These are phyloP conservation scores for Dryobota labecula DNA, from an alignment of 2,888 invertebrate species.

Conservation along the genomic window DNA sequence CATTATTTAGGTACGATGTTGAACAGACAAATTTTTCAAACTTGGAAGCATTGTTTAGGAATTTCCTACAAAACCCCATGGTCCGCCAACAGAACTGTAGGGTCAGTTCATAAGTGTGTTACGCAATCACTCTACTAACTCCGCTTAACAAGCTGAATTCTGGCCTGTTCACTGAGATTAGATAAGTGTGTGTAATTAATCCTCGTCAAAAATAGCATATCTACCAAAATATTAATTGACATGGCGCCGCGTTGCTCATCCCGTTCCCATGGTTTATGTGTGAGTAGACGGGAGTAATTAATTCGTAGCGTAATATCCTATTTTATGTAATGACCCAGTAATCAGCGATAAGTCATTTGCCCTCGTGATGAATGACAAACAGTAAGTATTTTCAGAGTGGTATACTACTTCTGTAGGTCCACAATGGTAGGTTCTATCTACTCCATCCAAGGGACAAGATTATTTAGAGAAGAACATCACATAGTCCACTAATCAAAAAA, in stretches of 20 bases:
- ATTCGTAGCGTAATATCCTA: conserved; percentile 21
- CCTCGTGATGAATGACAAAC: conserved; percentile 8
- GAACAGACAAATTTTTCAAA: too few relatives aligned
- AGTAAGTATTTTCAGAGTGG: neutral
- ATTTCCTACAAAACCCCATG: too few relatives aligned
- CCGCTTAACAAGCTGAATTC: neutral
- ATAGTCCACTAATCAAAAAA: too few relatives aligned
- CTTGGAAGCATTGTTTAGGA: too few relatives aligned
- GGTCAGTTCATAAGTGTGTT: neutral
- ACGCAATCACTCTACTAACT: neutral
- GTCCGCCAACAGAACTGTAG: neutral
- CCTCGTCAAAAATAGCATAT: conserved; percentile 3
- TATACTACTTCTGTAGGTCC: neutral
- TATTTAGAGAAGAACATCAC: neutral
- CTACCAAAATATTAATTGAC: conserved; percentile 24
- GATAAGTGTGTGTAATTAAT: conserved; percentile 13
- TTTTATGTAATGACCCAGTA: conserved; percentile 20
- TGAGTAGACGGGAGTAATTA: conserved; percentile 27
- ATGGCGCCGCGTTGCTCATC: conserved; percentile 9
- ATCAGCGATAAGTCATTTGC: neutral
- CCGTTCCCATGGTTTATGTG: conserved; percentile 11
- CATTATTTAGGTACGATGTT: too few relatives aligned
- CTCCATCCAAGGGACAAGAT: neutral
- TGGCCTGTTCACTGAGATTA: neutral
- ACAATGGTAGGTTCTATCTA: neutral